Evolutionary conservation across 1,140 invertebrate species (phyloP), one percentile per base, ranked within the genome.

Genomic region (Drosophila ironensis): DNA sequence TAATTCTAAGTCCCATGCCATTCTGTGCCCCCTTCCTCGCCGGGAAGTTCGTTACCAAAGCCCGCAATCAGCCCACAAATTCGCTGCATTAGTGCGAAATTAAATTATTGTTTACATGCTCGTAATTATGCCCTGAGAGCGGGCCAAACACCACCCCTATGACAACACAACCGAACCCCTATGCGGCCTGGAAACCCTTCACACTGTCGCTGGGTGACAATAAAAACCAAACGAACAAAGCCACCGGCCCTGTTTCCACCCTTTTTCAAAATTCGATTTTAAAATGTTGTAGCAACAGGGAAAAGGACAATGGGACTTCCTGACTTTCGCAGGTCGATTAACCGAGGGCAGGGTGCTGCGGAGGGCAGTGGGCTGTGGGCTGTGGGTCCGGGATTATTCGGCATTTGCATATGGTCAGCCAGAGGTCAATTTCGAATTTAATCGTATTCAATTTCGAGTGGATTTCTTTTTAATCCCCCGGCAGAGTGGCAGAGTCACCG

Each of bases 91-190:
- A 86, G 67, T 86, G 64, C 72, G 51, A 88, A 88, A 88, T 88
- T 86, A 88, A 88, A 88, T 88, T 88, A 88, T 86, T 88, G 84
- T 88, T 88, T 88, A 88, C 84, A 87, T 72, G 73, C 77, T 41
- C 80, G 80, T 86, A 84, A 84, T 84, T 86, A 84, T 78, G 80
- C 73, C 71, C 73, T 63, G 67, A 67, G 53, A 52, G 72, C 50
- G 24, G 16, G 1, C 2, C 30, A 16, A 4, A 3, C 9, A 9
- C 45, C 30, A 51, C 27, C 46, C 40, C 25, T 50, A 54, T 67
- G 6, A 4, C 8, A 3, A 2, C 7, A 4, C 8, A 3, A 2
- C 7, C 2, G 19, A 45, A 38, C 73, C 53, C 44, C 38, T 60
- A 53, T 51, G 44, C 14, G n/a, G n/a, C n/a, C 14, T 12, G 11